These are phyloP conservation scores for Ormyrus thymus DNA, from an alignment of 2,888 invertebrate genomes.

Conservation along the genomic window DNA sequence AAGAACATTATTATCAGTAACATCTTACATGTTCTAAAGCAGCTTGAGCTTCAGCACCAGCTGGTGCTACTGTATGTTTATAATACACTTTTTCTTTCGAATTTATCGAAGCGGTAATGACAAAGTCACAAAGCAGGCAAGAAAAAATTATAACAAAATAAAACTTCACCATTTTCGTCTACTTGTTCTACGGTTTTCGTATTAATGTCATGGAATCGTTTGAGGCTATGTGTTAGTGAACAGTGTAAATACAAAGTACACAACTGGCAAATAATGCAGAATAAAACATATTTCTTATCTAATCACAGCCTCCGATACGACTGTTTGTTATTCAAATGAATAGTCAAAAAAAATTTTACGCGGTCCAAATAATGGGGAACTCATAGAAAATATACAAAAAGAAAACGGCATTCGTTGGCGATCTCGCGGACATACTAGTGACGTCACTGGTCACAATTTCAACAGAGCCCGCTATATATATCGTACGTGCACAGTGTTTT, in stretches of 20 bases:
- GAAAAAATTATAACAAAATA: constrained; percentile 17
- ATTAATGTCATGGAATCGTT: constrained; percentile 12
- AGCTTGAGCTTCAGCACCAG: constrained; percentile 20
- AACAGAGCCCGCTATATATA: no score
- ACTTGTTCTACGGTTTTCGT: background rate
- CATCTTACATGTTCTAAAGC: constrained; percentile 37
- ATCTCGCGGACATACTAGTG: constrained; percentile 35
- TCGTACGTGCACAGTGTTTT: no score
- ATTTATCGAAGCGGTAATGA: background rate
- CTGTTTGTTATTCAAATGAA: background rate
- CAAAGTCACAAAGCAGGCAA: constrained; percentile 11
- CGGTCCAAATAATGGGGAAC: constrained; percentile 11
- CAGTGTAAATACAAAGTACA: constrained; percentile 26
- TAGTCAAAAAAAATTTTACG: background rate
- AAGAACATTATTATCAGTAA: background rate
- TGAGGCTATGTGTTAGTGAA: constrained; percentile 38
- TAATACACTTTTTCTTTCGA: constrained; percentile 40
- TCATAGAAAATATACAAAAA: constrained; percentile 18
- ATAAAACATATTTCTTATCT: constrained; percentile 43
- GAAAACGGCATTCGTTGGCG: constrained; percentile 20
- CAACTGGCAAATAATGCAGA: constrained; percentile 16
- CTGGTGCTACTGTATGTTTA: constrained; percentile 40
- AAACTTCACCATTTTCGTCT: constrained; percentile 39
- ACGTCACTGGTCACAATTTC: constrained; percentile 45
- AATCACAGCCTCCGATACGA: constrained; percentile 15